Evolutionary conservation across 53 echinoderm and acorn worm species (phyloP).

Genomic region (Arbacia lixula): DNA sequence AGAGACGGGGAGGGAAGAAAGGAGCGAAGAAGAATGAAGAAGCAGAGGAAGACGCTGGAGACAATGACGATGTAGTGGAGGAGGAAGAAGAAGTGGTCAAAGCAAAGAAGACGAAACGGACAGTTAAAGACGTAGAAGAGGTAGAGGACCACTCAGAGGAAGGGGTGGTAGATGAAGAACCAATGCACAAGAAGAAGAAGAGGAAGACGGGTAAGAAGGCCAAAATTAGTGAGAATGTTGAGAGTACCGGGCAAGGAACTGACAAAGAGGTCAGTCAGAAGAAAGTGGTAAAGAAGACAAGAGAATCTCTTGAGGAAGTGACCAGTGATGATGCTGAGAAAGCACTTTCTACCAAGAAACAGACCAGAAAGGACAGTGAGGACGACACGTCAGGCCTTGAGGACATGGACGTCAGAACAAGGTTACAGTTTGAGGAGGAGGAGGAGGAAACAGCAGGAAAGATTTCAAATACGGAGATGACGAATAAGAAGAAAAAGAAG

Average conservation of each 20-base stretch:
- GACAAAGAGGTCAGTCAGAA: no score
- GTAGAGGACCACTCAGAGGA: no score
- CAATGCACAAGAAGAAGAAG: conserved; percentile 5
- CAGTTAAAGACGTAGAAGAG: not conserved
- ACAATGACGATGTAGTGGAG: no score
- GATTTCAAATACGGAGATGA: not conserved
- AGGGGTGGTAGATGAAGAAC: no score
- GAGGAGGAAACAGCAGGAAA: not conserved
- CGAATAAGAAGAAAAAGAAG: conserved; percentile 6
- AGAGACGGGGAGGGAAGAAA: conserved; percentile 38
- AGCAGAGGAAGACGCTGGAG: conserved; percentile 21
- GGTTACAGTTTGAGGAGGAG: not conserved
- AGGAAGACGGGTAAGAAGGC: not conserved
- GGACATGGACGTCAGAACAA: not conserved
- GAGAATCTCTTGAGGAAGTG: not conserved
- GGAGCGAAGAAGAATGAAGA: conserved; percentile 24
- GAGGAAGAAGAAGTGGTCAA: conserved; percentile 32
- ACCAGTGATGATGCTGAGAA: not conserved
- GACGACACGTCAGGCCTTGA: not conserved
- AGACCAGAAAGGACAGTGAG: not conserved
- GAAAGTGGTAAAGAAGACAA: no score
- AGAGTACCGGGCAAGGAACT: no score
- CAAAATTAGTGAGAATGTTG: not conserved
- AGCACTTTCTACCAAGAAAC: conserved; percentile 4
- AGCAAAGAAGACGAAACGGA: conserved; percentile 31